Base-by-base conservation (phyloP, 2,888 invertebrate species). In the Corbicula japonica region DNA sequence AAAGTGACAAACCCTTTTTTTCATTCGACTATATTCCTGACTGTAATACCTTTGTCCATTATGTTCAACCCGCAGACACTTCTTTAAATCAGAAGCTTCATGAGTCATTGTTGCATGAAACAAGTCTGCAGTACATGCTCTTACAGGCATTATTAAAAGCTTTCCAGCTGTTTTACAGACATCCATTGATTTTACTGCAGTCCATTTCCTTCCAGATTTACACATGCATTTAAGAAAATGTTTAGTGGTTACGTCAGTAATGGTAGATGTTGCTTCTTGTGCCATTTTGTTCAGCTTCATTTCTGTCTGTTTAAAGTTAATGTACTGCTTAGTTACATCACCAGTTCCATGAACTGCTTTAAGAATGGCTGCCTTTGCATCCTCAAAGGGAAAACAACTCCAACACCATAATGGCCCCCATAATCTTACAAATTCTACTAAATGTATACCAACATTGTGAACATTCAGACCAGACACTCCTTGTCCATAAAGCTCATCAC, bases 401-500 rank as follows among this genome's bases (percentile, higher is more conserved):
- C 61, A 61, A 30, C 41, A 6, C 18, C 26, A 61, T 21, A 61
- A 15, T 38, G 61, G 61, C 2, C 71, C 71, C 61, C 61, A 61
- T 12, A 23, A 4, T 48, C 52, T 71, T 5, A 71, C 71, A 50
- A 26, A 71, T 5, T 46, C 3, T 18, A 28, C 66, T 34, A 65
- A 30, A 48, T 74, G 73, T 44, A 4, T 23, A 21, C 73, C 73
- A 34, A 60, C 30, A 26, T 74, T 74, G 50, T 58, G 66, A 5
- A 74, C 60, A 60, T 74, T 74, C 26, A 74, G 34, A 26, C 74
- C 74, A 60, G 60, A 74, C 4, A 18, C 2, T 1, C 74, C 66
- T 48, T 2, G 18, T 10, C 61, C 50, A 58, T 68, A 74, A 12
- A 74, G 44, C 26, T 18, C 35, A 32, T 18, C n/a, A 54, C 21